Base-by-base conservation (phyloP, 2,888 invertebrate genomes). In the Orthosia incerta region DNA sequence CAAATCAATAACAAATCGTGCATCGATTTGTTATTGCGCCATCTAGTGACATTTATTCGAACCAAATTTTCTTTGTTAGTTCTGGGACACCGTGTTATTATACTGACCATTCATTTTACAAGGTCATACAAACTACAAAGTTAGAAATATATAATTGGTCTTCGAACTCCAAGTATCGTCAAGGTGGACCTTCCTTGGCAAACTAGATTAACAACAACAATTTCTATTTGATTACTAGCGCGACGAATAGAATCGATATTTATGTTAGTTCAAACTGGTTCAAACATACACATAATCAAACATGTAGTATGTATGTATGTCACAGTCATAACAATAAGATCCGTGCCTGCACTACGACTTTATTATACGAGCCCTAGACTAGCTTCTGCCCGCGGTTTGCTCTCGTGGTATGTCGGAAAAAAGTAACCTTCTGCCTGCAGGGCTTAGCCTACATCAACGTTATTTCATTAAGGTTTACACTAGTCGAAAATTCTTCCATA, bases 201-300 rank as follows among this genome's bases (percentile, higher is more conserved):
- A 23, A 2, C 15, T 16, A 51, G 13, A 31, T 26, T 45, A 57
- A 74, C 7, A 72, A 3, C 16, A 73, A 9, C 50, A 23, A 60
- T 20, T 66, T n/a, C 50, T 51, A 45, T 66, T 51, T 66, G 45
- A 31, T 23, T 45, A 57, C 16, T 23, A 46, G 31, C 51, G n/a
- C 31, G 50, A 46, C 77, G 31, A 57, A 51, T 23, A n/a, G 57
- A 74, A 77, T 74, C 67, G n/a, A 74, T 74, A 74, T 74, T 65
- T 67, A 46, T 51, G 77, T 76, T 46, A 31, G 45, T 46, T 51
- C 51, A 46, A 55, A 45, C 23, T 39, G 39, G 7, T 39, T 39
- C 39, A 9, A 39, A 76, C 15, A 59, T 39, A 26, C 9, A n/a
- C 12, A 56, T 45, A 63, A 48, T 45, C 11, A 45, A 4, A 0